These are phyloP conservation scores for Clarias fuscus DNA, from an alignment of 2,797 vertebrate species.

Conservation along the genomic window DNA sequence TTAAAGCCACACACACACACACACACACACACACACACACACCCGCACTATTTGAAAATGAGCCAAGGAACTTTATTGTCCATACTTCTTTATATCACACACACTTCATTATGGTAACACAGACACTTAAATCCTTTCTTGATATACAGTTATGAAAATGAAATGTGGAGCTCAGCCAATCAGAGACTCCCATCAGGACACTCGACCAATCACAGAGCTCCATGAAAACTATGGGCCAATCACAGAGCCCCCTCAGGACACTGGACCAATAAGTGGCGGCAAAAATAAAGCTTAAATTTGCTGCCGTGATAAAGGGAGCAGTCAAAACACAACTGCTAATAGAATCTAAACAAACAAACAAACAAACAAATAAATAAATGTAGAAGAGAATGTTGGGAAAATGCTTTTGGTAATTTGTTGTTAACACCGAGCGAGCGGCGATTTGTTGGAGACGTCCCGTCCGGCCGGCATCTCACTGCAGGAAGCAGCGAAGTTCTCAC, in stretches of 20 bases:
- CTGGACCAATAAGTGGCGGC: neutral
- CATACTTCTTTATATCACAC: slow-evolving; percentile 7
- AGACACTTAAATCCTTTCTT: neutral
- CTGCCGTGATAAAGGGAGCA: neutral
- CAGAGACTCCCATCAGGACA: neutral
- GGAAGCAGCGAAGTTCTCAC: slow-evolving; percentile 7
- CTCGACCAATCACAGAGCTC: neutral
- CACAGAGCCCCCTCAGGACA: neutral
- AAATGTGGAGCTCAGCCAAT: neutral
- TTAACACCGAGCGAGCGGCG: too few species aligned
- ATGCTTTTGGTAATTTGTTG: neutral
- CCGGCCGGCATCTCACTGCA: neutral
- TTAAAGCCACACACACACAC: slow-evolving; percentile 21
- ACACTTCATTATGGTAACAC: slow-evolving; percentile 10
- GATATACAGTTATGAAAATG: neutral
- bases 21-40: slow-evolving; percentile 25
- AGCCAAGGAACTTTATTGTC: neutral
- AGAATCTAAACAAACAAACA: neutral
- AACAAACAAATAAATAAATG: neutral
- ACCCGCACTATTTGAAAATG: neutral
- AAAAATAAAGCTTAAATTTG: neutral
- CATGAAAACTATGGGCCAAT: neutral
- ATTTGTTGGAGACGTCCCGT: neutral
- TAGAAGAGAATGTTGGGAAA: neutral
- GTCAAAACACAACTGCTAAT: neutral